Conservation (phyloP, 2,797 vertebrate species). For the Lates japonicus region DNA sequence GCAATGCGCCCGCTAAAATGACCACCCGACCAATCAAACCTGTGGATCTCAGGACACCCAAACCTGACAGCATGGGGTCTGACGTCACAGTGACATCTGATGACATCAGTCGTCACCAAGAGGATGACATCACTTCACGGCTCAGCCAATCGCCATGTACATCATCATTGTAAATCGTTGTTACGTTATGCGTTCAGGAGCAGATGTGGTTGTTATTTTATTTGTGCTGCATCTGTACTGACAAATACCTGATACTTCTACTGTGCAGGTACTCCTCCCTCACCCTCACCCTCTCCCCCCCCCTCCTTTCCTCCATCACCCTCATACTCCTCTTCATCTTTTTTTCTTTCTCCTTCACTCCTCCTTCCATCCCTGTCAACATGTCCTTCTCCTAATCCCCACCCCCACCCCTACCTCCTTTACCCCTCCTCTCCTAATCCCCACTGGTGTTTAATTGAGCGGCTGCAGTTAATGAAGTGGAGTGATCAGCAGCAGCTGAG, state of each 20-base stretch:
- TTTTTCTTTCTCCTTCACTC: not conserved
- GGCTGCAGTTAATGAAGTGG: conserved; percentile 9
- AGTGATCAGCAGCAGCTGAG: not conserved
- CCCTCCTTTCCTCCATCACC: not conserved
- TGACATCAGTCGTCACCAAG: not conserved
- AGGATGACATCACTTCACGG: not conserved
- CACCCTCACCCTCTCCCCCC: not conserved
- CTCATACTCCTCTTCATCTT: too few relatives aligned
- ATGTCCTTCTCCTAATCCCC: not conserved
- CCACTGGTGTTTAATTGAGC: not conserved
- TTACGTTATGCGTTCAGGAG: not conserved
- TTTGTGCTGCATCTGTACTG: not conserved
- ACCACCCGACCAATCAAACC: conserved; percentile 88
- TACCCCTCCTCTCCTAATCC: too few relatives aligned
- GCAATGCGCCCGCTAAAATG: conserved; percentile 92
- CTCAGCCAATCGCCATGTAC: conserved; percentile 6
- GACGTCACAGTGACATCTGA: conserved; percentile 54
- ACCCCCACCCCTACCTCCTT: too few relatives aligned
- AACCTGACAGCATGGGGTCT: conserved; percentile 92
- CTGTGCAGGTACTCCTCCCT: not conserved
- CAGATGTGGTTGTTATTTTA: not conserved
- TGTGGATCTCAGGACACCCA: conserved; percentile 94
- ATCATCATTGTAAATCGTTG: not conserved
- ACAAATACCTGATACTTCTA: not conserved
- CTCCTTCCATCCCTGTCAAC: not conserved